Evolutionary conservation across 1,140 invertebrate genomes (phyloP).

Genomic region (Pachyrhynchus sulphureomaculatus): DNA sequence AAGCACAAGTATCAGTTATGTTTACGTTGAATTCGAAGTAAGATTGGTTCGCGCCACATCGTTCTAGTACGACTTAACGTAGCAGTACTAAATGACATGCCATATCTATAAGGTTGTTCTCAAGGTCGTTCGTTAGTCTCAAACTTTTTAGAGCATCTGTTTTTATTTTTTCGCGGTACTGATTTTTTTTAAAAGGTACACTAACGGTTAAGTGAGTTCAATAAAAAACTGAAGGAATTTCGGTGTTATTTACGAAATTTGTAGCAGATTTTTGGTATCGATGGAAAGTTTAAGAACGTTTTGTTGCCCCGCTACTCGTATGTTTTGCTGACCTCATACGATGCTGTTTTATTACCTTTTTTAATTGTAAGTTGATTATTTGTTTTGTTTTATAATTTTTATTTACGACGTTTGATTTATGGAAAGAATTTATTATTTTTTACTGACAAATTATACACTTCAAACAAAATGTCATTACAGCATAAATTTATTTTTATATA

Average conservation of each 20-base stretch:
- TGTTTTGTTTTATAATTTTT: no score
- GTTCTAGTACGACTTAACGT: conserved; percentile 5
- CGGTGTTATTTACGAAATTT: conserved; percentile 35
- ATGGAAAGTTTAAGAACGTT: conserved; percentile 42
- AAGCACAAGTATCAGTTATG: conserved; percentile 1
- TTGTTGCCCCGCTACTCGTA: conserved; percentile 34
- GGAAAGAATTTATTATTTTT: no score
- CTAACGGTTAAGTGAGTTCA: not conserved
- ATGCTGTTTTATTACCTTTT: conserved; percentile 31
- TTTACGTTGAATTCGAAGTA: conserved; percentile 8
- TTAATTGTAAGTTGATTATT: conserved; percentile 29
- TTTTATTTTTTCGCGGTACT: conserved; percentile 11
- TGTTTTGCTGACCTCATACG: conserved; percentile 23
- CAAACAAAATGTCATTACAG: no score
- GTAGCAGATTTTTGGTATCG: conserved; percentile 41
- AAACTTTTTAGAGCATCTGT: conserved; percentile 20
- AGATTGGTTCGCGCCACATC: not conserved
- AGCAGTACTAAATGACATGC: not conserved
- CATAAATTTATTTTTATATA: no score
- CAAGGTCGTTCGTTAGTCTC: conserved; percentile 42
- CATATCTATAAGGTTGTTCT: conserved; percentile 29
- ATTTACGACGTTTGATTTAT: no score
- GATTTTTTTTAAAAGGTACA: not conserved
- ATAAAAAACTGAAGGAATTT: conserved; percentile 4
- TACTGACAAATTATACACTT: no score